Evolutionary conservation across 2,888 invertebrate genomes (phyloP), one percentile per base, ranked within the genome.

Genomic region (Hybos culiciformis): DNA sequence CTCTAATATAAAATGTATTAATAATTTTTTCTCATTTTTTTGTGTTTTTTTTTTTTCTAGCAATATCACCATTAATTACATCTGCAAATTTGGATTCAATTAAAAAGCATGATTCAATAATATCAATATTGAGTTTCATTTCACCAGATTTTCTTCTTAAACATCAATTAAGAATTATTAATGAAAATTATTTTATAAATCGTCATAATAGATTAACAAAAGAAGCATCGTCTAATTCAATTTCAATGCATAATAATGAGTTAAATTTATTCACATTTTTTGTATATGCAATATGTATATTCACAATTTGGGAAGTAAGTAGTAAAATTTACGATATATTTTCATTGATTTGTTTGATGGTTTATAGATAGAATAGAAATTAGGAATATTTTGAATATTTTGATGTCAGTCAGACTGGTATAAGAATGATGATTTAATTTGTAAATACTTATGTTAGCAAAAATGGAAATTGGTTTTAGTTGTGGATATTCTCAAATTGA

Each of bases 61-160:
- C 58, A 11, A 59, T 64, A 38, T 48, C 57, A 1, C 59, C 63
- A 0, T 46, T 62, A 17, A 61, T 64, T 24, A 62, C 64, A 12
- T 63, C 64, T 2, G 50, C 41, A 21, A 59, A 53, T 44, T 17
- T 53, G 6, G 50, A 54, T 24, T 53, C 60, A 3, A 64, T 64
- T 55, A 51, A 57, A 23, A 41, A 49, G 19, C 59, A 60, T 41
- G 50, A 47, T 14, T 50, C 51, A 0, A 50, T 56, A 40, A 64
- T 64, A 6, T 43, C 37, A 0, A 49, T 62, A 9, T 48, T 63
- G 18, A 50, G 56, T 15, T n/a, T n/a, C n/a, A 43, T 65, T n/a
- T 42, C 66, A 4, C 66, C 66, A 9, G 66, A 66, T 47, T 66
- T 65, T 24, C 59, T 60, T 44, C 50, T 66, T 9, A 63, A 61